Evolutionary conservation across 2,113 vertebrate genomes (phyloP), one percentile per base, ranked within the genome.

Genomic region (Actenoides lindsayi): DNA sequence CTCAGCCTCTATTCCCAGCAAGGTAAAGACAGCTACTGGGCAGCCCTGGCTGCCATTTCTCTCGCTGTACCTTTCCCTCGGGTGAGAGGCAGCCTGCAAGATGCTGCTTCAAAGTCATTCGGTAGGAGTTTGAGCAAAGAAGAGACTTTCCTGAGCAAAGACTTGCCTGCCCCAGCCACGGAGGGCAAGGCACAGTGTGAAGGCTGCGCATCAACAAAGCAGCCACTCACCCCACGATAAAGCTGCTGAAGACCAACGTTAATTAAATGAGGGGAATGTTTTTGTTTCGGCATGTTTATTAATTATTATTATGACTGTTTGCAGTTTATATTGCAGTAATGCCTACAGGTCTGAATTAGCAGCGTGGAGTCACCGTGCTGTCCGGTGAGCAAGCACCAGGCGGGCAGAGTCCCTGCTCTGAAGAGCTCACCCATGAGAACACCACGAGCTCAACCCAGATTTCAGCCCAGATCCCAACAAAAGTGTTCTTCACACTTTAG

Each of bases 221-320:
- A 89, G 93, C 87, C 87, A 79, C 67, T 92, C 84, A 93, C 10
- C 41, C 41, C n/a, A 30, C 89, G 91, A 94, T 93, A 94, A 96
- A 96, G 78, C 82, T 90, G n/a, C 59, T 85, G 82, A 79, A 88
- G 79, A 78, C 46, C 3, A 0, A 51, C 1, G 8, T 86, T 96
- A 95, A 96, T 96, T 91, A 96, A 88, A 91, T 1, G 7, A 54
- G 60, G 59, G 73, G 79, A 95, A 56, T 4, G 1, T 74, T 81
- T 96, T 90, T 96, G 96, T 93, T 96, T 74, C 16, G 0, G 76
- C 96, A 94, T 93, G 96, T 57, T 96, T 92, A 96, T 93, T 97
- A 95, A 96, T 97, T 95, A 65, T 51, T 63, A 75, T 90, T 89
- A 93, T 95, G 96, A 68, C 83, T 96, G 31, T 84, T 91, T 9